Percentiles rank a stretch among this genome's conserved stretches.
Conservation (phyloP, 2,888 invertebrate genomes). For the Caenorhabditis uteleia region DNA sequence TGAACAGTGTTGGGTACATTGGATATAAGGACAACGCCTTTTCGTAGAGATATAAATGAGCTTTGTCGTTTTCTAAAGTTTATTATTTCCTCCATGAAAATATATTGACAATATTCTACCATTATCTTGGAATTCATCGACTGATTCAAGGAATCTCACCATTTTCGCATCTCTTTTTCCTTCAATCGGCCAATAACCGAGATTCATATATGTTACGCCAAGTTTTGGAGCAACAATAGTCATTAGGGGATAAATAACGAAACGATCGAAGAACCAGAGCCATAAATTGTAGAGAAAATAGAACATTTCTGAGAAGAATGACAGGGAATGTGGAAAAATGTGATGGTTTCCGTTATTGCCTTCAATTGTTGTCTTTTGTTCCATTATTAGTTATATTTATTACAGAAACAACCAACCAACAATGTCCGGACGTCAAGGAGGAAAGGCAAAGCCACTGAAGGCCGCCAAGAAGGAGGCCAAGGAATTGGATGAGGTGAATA, state of each 20-base stretch:
- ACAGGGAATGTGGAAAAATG: not conserved
- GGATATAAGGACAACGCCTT: constrained; percentile 56
- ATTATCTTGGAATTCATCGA: constrained; percentile 9
- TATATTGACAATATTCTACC: too few relatives aligned
- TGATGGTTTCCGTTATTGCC: not conserved
- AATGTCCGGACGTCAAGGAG: constrained; percentile 68
- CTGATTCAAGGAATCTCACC: constrained; percentile 2
- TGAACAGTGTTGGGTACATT: constrained; percentile 45
- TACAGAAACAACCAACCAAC: constrained; percentile 22
- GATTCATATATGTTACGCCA: constrained; percentile 55
- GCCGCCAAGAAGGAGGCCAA: constrained; percentile 61
- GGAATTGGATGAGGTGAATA: constrained; percentile 53
- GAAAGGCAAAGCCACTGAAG: constrained; percentile 67
- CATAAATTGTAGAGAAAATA: constrained; percentile 26
- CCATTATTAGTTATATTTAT: too few relatives aligned
- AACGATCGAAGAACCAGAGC: constrained; percentile 55
- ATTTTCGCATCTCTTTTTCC: constrained; percentile 7
- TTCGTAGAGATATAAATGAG: constrained; percentile 58
- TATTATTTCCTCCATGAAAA: too few relatives aligned
- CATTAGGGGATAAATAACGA: constrained; percentile 56
- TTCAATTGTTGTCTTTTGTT: constrained; percentile 14
- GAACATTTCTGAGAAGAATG: constrained; percentile 7
- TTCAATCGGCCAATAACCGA: constrained; percentile 55
- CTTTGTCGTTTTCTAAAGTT: constrained; percentile 27
- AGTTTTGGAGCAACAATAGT: constrained; percentile 37